Percentiles rank a stretch among this genome's conserved stretches.
phyloP scores from a whole-genome alignment of 2,113 vertebrate species.

The Corynorhinus townsendii region DNA sequence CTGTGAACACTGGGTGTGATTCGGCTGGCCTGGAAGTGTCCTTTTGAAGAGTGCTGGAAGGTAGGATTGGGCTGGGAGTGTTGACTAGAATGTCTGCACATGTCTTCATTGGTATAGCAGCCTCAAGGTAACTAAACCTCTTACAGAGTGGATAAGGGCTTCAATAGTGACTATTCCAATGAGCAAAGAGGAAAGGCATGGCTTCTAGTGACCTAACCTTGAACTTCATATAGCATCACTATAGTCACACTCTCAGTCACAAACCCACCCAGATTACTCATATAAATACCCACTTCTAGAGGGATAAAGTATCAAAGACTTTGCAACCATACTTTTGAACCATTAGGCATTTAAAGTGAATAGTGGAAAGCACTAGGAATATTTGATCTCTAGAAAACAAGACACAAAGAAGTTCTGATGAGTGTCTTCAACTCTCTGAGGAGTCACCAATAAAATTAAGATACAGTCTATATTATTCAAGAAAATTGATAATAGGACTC shows the following conservation, averaged over 20 bases:
- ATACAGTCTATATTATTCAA: neutral
- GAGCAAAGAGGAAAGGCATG: neutral
- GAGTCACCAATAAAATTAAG: neutral
- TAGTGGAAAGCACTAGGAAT: neutral
- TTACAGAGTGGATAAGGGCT: neutral
- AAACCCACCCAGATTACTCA: neutral
- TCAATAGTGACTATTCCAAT: neutral
- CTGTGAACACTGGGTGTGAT: neutral
- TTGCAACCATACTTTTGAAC: neutral
- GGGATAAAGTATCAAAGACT: neutral
- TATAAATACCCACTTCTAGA: neutral
- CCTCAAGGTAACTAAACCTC: neutral
- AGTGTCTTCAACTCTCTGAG: neutral
- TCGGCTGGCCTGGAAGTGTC: neutral
- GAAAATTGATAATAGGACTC: neutral
- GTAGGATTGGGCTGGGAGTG: too few species aligned
- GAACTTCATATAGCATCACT: neutral
- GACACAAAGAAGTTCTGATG: neutral
- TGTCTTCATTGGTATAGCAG: neutral
- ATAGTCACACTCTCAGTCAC: neutral
- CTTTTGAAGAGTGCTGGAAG: neutral
- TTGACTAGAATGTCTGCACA: accelerated
- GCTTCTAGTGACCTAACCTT: neutral
- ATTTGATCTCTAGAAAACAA: neutral
- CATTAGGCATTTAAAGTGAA: neutral